These are phyloP conservation scores for Umimayanthus chanpuru DNA, from an alignment of 92 coral and sea anemone genomes.

Conservation along the genomic window DNA sequence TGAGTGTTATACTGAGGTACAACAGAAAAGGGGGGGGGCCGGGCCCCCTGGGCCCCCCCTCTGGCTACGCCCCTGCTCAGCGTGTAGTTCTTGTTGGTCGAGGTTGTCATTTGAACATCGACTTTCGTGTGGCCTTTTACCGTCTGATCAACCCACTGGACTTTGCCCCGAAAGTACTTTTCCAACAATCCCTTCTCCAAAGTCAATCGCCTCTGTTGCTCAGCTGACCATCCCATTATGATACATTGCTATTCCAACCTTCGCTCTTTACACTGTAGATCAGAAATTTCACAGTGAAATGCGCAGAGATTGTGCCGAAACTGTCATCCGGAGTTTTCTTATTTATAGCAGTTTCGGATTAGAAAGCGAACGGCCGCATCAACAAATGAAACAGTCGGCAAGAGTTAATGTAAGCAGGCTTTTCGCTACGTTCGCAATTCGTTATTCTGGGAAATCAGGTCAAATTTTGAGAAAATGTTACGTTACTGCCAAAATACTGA, in stretches of 20 bases:
- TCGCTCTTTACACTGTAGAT: too few relatives aligned
- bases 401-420: background rate
- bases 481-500: background rate
- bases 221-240: constrained; percentile 49
- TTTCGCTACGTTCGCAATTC: background rate
- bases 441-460: background rate
- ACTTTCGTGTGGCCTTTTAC: constrained; percentile 25
- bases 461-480: background rate
- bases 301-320: background rate
- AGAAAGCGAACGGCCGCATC: background rate
- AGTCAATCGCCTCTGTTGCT: constrained; percentile 46
- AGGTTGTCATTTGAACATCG: constrained; percentile 61
- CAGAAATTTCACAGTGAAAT: background rate
- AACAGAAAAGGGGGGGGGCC: too few relatives aligned
- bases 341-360: background rate
- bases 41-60: too few relatives aligned
- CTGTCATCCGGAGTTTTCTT: too few relatives aligned
- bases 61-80: constrained; percentile 49
- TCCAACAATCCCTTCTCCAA: constrained; percentile 43
- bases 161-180: constrained; percentile 35
- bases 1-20: too few relatives aligned
- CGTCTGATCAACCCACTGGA: constrained; percentile 34
- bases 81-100: constrained; percentile 47
- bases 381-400: too few relatives aligned
- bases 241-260: background rate